Evolutionary conservation across 2,888 invertebrate genomes (phyloP).

Genomic region (Sylvicola cinctus): DNA sequence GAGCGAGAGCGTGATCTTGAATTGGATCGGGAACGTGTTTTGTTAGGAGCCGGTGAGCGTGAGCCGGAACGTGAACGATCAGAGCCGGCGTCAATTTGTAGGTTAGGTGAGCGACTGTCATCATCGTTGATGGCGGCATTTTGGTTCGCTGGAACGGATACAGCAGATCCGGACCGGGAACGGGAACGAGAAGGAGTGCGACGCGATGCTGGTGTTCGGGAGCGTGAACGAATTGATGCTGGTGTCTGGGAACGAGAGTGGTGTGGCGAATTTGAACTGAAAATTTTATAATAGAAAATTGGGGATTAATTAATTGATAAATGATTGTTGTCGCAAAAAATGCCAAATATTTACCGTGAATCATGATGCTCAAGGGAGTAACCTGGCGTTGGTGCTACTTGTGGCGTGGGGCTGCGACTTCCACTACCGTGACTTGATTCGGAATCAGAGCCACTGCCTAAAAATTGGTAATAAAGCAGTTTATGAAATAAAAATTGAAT

Average conservation of each 20-base stretch:
- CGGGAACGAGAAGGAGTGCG: neutral
- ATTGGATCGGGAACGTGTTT: slow-evolving; percentile 11
- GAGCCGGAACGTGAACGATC: slow-evolving; percentile 11
- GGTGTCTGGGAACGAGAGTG: slow-evolving; percentile 12
- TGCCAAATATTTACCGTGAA: slow-evolving; percentile 9
- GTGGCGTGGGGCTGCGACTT: slow-evolving; percentile 9
- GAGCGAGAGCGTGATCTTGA: slow-evolving; percentile 10
- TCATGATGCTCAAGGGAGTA: slow-evolving; percentile 11
- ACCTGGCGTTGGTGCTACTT: slow-evolving; percentile 13
- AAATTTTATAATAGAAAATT: neutral
- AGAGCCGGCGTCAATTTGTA: slow-evolving; percentile 28
- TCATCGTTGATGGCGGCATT: neutral
- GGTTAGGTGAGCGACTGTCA: slow-evolving; percentile 20
- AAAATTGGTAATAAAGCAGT: neutral
- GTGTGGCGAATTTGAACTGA: neutral
- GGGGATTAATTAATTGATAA: neutral
- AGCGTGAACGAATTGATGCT: neutral
- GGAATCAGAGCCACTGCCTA: slow-evolving; percentile 13
- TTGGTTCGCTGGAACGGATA: too few species aligned
- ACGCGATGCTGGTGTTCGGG: slow-evolving; percentile 1
- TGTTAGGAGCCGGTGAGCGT: slow-evolving; percentile 9
- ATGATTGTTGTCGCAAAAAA: neutral
- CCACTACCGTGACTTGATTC: slow-evolving; percentile 13
- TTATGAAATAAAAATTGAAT: neutral
- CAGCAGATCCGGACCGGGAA: neutral